Conservation (phyloP, 2,797 vertebrate species). For the Adrianichthys oophorus region DNA sequence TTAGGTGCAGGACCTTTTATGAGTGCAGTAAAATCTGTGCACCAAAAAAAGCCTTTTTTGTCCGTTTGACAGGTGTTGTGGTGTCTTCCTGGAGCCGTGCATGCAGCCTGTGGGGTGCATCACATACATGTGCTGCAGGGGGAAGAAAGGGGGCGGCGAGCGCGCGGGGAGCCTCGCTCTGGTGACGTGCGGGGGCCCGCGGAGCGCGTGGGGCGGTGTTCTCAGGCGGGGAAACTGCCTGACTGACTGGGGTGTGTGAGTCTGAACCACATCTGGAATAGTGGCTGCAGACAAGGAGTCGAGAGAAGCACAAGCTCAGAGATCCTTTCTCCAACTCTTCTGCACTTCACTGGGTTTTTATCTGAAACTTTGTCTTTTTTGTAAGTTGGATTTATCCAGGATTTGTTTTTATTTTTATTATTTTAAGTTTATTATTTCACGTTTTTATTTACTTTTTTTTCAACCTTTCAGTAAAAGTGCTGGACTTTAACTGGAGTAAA, state of each 20-base stretch:
- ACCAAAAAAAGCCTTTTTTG: too few species aligned
- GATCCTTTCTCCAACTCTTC: slow-evolving; percentile 44
- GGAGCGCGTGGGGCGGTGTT: slow-evolving; percentile 83
- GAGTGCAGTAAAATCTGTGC: background rate
- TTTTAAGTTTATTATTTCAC: background rate
- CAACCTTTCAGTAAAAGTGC: background rate
- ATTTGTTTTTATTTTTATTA: slow-evolving; percentile 15
- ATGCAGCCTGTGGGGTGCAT: too few species aligned
- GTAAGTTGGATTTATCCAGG: slow-evolving; percentile 65
- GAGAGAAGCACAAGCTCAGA: slow-evolving; percentile 54
- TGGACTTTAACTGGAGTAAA: slow-evolving; percentile 48
- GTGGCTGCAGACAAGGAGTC: slow-evolving; percentile 63
- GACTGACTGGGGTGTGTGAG: slow-evolving; percentile 69
- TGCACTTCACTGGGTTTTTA: slow-evolving; percentile 31
- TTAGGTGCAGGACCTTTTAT: background rate
- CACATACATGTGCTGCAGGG: slow-evolving; percentile 22
- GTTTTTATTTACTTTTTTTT: slow-evolving; percentile 5
- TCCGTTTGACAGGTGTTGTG: too few species aligned
- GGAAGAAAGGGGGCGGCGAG: background rate
- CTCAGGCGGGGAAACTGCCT: slow-evolving; percentile 66
- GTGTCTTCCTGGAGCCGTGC: too few species aligned
- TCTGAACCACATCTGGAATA: slow-evolving; percentile 81
- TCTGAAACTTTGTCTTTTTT: slow-evolving; percentile 41
- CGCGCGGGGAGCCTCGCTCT: slow-evolving; percentile 27
- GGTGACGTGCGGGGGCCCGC: slow-evolving; percentile 75